Percentiles rank a stretch among this genome's conserved stretches.
Evolutionary conservation across 1,140 invertebrate species (phyloP).

Genomic region (Cherax quadricarinatus): DNA sequence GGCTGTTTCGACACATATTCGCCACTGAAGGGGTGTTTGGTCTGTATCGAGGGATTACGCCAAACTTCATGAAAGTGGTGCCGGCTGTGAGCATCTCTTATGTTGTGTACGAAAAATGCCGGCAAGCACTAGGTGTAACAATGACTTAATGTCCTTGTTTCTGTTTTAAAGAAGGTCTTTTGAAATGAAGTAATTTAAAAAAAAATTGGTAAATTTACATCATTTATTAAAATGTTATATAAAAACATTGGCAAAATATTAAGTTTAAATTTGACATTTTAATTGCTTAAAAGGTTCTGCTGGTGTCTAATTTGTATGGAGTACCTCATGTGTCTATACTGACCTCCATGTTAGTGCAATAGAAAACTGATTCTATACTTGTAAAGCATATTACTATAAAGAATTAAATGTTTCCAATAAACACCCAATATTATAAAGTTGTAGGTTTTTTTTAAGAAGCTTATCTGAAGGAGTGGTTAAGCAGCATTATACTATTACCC

Average conservation of each 20-base stretch:
- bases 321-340: too few species aligned
- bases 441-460: too few species aligned
- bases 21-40: conserved; percentile 91
- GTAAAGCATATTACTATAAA: too few species aligned
- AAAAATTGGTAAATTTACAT: neutral
- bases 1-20: conserved; percentile 90
- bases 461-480: too few species aligned
- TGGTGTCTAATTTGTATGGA: neutral
- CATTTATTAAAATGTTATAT: too few species aligned
- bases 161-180: neutral
- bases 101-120: conserved; percentile 96
- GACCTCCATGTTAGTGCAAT: too few species aligned
- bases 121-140: conserved; percentile 89
- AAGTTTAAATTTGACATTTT: too few species aligned
- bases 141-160: conserved; percentile 84
- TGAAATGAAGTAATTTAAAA: neutral
- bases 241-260: too few species aligned
- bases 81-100: conserved; percentile 98
- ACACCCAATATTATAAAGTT: too few species aligned
- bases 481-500: too few species aligned
- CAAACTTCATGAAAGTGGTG: conserved; percentile 94
- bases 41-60: conserved; percentile 97
- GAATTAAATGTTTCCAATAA: too few species aligned
- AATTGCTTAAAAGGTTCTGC: neutral
- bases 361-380: too few species aligned